Base-by-base conservation (phyloP, 2,113 vertebrate genomes). In the Barnardius zonarius region DNA sequence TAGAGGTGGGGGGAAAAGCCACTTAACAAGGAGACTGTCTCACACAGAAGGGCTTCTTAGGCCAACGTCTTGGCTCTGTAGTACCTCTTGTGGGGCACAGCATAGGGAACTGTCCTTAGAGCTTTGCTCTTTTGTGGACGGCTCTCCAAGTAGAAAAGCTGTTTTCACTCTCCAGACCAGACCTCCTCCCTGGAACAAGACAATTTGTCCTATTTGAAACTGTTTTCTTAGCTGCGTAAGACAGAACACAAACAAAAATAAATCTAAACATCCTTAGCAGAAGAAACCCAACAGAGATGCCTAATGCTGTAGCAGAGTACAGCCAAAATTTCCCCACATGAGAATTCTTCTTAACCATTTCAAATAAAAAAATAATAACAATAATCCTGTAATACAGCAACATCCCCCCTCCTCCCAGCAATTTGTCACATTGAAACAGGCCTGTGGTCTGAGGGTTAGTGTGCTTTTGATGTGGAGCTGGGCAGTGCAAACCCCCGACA, bases 171-270 rank as follows among this genome's bases (percentile, higher is more conserved):
- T 59, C 62, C 79, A 82, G 86, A 86, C 88, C 72, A 90, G 80
- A 82, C 57, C 84, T 91, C 90, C 62, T 95, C 73, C 79, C 92
- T 95, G 86, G 93, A 94, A 96, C 77, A 95, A 96, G 82, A 97
- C 82, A 86, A 49, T 95, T 94, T 96, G 91, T 96, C 83, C 96
- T 87, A 77, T 90, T 95, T 66, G 80, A 92, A 95, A 93, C 64
- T 97, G 93, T 97, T 97, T 97, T 96, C 90, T 96, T 97, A 97
- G 97, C 95, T 97, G 97, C 19, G 0, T 81, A 96, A 95, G 96
- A 93, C 49, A 59, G 91, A 97, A 95, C 70, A 89, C 87, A 95
- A 95, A 93, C 95, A 95, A 96, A 96, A 96, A 97, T 86, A 94
- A 92, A 93, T 79, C 81, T 80, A 87, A 97, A 90, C 9, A 20